A percentile compares a stretch with the other conserved stretches of the same genome.
Conservation (phyloP, 2,888 invertebrate species). For the Noctua comes region DNA sequence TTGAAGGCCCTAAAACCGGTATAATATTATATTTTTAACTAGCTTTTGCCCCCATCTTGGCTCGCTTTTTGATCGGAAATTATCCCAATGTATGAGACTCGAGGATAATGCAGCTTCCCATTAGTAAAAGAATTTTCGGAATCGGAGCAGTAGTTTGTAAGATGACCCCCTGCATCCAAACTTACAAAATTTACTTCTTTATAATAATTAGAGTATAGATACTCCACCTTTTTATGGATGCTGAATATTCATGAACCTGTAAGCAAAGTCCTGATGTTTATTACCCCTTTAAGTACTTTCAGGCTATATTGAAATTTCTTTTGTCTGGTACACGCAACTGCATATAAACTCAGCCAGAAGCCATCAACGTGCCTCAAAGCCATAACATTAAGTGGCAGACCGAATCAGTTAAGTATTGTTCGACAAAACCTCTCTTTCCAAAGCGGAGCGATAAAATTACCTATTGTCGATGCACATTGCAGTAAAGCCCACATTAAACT, state of each 20-base stretch:
- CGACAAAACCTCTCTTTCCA: constrained; percentile 71
- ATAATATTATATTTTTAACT: neutral
- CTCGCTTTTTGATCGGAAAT: neutral
- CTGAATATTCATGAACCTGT: constrained; percentile 23
- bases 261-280: constrained; percentile 22
- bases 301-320: constrained; percentile 35
- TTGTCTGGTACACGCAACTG: constrained; percentile 45
- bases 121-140: neutral
- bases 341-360: constrained; percentile 43
- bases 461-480: constrained; percentile 83
- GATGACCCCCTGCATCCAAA: neutral
- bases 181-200: neutral
- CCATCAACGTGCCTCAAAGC: constrained; percentile 51
- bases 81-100: neutral
- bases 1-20: neutral
- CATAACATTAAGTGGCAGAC: constrained; percentile 61
- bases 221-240: neutral
- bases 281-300: constrained; percentile 24
- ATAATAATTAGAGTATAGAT: neutral
- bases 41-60: neutral
- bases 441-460: constrained; percentile 80
- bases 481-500: constrained; percentile 83
- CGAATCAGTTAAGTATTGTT: constrained; percentile 73
- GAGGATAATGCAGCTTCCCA: neutral
- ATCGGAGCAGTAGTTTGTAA: neutral